Evolutionary conservation across 2,113 vertebrate species (phyloP).

Genomic region (Tapirus terrestris): DNA sequence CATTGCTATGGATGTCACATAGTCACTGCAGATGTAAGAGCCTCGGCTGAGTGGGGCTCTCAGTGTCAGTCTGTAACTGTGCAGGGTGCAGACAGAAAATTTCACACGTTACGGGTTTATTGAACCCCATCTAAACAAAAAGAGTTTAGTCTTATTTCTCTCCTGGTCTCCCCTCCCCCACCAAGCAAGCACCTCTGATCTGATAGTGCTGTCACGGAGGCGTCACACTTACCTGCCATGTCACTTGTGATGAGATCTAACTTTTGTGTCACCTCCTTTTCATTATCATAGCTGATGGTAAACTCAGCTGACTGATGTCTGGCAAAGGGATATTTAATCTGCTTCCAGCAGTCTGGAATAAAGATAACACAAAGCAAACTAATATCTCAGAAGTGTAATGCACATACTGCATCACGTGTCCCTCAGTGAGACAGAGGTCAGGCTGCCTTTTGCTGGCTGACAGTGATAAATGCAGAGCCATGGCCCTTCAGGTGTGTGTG

Average conservation of each 20-base stretch:
- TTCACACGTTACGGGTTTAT: neutral
- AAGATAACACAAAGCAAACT: neutral
- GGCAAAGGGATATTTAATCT: constrained; percentile 90
- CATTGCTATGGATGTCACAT: too few relatives aligned
- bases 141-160: neutral
- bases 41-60: neutral
- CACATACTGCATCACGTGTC: rapidly evolving
- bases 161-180: neutral
- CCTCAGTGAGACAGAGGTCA: neutral
- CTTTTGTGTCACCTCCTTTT: constrained; percentile 90
- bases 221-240: constrained; percentile 87
- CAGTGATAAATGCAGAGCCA: neutral
- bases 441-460: neutral
- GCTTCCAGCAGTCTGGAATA: constrained; percentile 91
- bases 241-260: constrained; percentile 91
- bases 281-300: constrained; percentile 92
- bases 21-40: neutral
- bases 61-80: neutral
- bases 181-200: neutral
- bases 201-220: neutral
- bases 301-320: constrained; percentile 92
- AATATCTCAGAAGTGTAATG: neutral
- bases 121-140: neutral
- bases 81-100: neutral
- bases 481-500: too few relatives aligned